phyloP scores from a whole-genome alignment of 1,140 invertebrate species.

The Marisa cornuarietis region DNA sequence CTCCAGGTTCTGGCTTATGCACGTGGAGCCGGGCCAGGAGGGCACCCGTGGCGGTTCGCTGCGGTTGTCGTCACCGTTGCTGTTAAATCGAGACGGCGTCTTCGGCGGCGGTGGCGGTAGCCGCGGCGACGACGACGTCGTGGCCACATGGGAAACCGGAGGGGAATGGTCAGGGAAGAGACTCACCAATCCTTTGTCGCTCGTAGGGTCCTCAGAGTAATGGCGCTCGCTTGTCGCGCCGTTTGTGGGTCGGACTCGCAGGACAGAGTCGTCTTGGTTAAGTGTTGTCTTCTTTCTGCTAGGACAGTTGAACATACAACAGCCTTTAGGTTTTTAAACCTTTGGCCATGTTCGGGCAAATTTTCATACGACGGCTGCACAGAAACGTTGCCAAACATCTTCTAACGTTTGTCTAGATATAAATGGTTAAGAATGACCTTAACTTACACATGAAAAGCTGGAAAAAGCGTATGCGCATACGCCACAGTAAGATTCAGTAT shows the following conservation, averaged over 20 bases:
- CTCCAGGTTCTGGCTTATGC: no score
- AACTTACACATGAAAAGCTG: no score
- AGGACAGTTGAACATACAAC: background rate
- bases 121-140: background rate
- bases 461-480: no score
- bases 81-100: no score
- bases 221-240: background rate
- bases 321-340: background rate
- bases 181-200: background rate
- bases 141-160: background rate
- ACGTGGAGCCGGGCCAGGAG: no score
- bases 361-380: no score
- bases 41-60: no score
- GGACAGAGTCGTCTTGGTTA: background rate
- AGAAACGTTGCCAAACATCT: background rate
- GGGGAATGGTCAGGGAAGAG: background rate
- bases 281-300: background rate
- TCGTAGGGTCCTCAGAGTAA: background rate
- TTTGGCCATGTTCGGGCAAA: no score
- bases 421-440: no score
- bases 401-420: no score
- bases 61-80: no score
- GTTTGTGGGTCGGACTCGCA: background rate
- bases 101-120: background rate
- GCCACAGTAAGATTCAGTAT: no score